A percentile compares a stretch with the other conserved stretches of the same genome.
Conservation (phyloP, 1,140 invertebrate species). For the Potamilus streckersoni region DNA sequence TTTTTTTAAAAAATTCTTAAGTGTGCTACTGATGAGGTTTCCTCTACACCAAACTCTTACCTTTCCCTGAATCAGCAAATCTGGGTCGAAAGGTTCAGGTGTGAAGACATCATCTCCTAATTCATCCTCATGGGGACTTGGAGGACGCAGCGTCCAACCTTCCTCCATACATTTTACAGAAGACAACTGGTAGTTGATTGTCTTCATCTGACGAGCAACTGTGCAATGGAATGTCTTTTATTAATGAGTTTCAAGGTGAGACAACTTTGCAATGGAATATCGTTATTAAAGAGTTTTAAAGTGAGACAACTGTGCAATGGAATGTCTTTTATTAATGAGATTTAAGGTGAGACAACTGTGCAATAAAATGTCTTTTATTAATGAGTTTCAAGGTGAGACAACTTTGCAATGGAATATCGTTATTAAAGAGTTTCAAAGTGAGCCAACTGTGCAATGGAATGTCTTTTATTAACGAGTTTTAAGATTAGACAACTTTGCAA, state of each 20-base stretch:
- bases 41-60: conserved; percentile 16
- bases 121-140: conserved; percentile 48
- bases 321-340: too few relatives aligned
- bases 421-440: neutral
- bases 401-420: neutral
- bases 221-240: conserved; percentile 1
- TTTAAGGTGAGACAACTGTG: too few relatives aligned
- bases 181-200: conserved; percentile 68
- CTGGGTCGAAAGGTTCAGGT: conserved; percentile 52
- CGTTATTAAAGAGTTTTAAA: neutral
- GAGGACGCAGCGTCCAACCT: conserved; percentile 64
- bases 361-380: neutral
- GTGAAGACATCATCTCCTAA: conserved; percentile 54
- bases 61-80: conserved; percentile 45
- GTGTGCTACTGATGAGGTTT: too few relatives aligned
- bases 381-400: neutral
- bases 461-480: too few relatives aligned
- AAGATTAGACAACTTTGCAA: conserved; percentile 20
- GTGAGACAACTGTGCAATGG: too few relatives aligned
- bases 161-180: conserved; percentile 66
- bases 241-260: neutral
- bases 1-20: too few relatives aligned
- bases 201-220: conserved; percentile 65
- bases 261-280: neutral
- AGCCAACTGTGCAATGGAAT: too few relatives aligned